A percentile compares a stretch with the other conserved stretches of the same genome.
These are phyloP conservation scores for Amphilophus citrinellus DNA, from an alignment of 2,113 vertebrate species.

Conservation along the genomic window DNA sequence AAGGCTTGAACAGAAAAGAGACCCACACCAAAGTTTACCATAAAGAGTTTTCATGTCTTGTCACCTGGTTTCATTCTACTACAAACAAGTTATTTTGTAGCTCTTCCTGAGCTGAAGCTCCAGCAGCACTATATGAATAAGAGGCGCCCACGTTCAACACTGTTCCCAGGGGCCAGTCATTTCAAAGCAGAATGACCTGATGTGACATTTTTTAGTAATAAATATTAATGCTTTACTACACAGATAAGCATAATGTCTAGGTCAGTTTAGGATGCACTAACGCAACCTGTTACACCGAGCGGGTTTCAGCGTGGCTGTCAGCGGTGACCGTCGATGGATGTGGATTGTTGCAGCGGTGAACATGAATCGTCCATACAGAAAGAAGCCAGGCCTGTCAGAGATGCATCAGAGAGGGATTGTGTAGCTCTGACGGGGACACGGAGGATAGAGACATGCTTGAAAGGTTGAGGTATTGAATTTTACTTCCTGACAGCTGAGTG, in stretches of 20 bases:
- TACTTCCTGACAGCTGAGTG: slow-evolving; percentile 78
- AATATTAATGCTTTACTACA: not conserved
- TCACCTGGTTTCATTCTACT: too few relatives aligned
- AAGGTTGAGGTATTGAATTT: slow-evolving; percentile 82
- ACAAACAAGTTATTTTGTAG: too few relatives aligned
- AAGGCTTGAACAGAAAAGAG: too few relatives aligned
- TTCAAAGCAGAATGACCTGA: too few relatives aligned
- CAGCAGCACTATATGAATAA: too few relatives aligned
- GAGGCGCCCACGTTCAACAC: too few relatives aligned
- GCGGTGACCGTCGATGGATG: slow-evolving; percentile 20
- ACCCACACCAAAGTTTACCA: too few relatives aligned
- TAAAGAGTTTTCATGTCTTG: too few relatives aligned
- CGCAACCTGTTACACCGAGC: slow-evolving; percentile 6
- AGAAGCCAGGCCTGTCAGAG: slow-evolving; percentile 52
- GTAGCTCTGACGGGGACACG: slow-evolving; percentile 68
- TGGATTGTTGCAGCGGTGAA: slow-evolving; percentile 30
- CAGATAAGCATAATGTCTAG: not conserved
- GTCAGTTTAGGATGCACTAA: not conserved
- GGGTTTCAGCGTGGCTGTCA: slow-evolving; percentile 25
- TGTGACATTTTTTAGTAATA: not conserved
- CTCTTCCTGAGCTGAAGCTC: too few relatives aligned
- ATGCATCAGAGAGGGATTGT: slow-evolving; percentile 68
- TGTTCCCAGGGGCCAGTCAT: too few relatives aligned
- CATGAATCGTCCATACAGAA: slow-evolving; percentile 30
- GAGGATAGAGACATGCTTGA: slow-evolving; percentile 76